Evolutionary conservation across 1,140 invertebrate species (phyloP), one percentile per base, ranked within the genome.

Genomic region (Himalopsyche phryganea): DNA sequence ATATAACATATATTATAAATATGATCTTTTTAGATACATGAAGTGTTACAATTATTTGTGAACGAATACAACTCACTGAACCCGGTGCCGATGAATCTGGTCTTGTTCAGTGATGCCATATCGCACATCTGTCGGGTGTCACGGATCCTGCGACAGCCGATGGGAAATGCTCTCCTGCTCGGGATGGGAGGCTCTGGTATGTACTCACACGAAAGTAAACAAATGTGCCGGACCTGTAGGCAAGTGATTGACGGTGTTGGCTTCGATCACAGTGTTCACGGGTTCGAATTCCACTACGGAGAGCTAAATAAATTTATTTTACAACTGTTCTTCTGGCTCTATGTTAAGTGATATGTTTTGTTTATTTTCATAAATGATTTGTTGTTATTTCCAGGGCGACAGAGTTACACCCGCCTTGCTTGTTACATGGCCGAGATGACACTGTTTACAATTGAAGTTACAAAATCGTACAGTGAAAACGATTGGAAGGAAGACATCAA

Each of bases 401-500:
- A 94, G 68, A 92, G 90, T 5, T 71, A 94, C 5, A 90, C 91
- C 0, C 84, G 84, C 53, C 75, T 96, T 9, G 85, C 89, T 1
- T 85, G 87, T 0, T 82, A 80, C 58, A 91, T 95, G 75, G 80
- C 82, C 0, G 85, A 86, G 51, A 83, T 87, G 58, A 77, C 75
- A 10, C 79, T 94, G 14, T 89, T 93, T 65, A 89, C 92, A 73
- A 91, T 92, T 5, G 90, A 95, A 69, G 92, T 94, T 10, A 89
- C 89, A 0, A 92, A 91, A 67, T 82, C 84, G 36, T 96, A 96
- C 70, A 85, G 85, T 9, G 67, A 85, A 23, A 81, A 81, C 18
- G 92, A 95, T 65, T 96, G 92, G 92, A 77, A 88, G 45, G 91
- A 94, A 7, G 91, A 95, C 70, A 76, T 96, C 11, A 90, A 92